Evolutionary conservation across 1,140 invertebrate genomes (phyloP).

Genomic region (Heliothis virescens): DNA sequence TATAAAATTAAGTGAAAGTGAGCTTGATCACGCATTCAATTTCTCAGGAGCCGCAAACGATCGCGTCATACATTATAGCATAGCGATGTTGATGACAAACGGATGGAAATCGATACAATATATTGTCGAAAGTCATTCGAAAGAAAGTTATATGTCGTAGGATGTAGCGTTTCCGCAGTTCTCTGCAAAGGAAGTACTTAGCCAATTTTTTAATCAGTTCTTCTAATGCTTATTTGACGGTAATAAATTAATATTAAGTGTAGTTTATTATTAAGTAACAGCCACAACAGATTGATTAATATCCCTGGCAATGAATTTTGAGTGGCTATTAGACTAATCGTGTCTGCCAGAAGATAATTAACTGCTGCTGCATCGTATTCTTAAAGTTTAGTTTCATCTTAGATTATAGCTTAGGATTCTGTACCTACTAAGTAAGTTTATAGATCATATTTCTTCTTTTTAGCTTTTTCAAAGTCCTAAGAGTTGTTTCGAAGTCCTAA

Average conservation of each 20-base stretch:
- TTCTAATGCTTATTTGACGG: too few relatives aligned
- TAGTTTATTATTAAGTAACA: background rate
- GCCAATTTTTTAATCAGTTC: too few relatives aligned
- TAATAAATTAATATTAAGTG: too few relatives aligned
- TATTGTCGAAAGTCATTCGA: conserved; percentile 25
- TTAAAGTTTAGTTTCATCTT: background rate
- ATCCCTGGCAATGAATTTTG: background rate
- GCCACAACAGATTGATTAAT: background rate
- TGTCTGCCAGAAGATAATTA: background rate
- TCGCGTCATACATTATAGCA: conserved; percentile 14
- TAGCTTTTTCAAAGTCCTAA: too few relatives aligned
- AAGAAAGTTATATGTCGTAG: conserved; percentile 33
- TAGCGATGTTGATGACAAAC: conserved; percentile 6
- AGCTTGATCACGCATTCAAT: conserved; percentile 24
- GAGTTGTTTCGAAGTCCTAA: too few relatives aligned
- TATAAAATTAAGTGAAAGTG: conserved; percentile 42
- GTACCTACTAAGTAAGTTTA: too few relatives aligned
- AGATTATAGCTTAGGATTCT: too few relatives aligned
- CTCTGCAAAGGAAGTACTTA: too few relatives aligned
- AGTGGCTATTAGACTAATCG: background rate
- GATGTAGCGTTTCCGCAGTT: conserved; percentile 24
- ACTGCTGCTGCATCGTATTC: background rate
- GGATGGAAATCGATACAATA: conserved; percentile 45
- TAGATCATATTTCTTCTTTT: too few relatives aligned
- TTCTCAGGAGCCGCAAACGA: background rate